Evolutionary conservation across 2,113 vertebrate genomes (phyloP).

Genomic region (Marmota flaviventris): DNA sequence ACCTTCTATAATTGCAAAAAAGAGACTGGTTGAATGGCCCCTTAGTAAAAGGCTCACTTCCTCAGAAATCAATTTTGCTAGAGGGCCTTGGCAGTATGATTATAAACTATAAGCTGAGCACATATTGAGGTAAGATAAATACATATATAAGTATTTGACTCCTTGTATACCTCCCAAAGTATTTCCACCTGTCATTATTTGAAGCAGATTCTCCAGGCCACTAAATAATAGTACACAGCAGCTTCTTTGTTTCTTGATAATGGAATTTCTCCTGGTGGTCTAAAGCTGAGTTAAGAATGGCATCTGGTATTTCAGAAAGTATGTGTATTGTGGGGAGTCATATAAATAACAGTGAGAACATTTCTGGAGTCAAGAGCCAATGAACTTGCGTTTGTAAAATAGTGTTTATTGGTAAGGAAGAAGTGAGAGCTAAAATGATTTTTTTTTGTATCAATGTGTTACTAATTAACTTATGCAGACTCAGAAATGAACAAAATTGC

Average conservation of each 20-base stretch:
- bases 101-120: not conserved
- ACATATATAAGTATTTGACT: not conserved
- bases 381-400: not conserved
- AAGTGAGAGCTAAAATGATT: not conserved
- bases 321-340: not conserved
- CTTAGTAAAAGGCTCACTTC: not conserved
- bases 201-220: not conserved
- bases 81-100: not conserved
- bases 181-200: conserved; percentile 18
- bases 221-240: not conserved
- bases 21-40: not conserved
- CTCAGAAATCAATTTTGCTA: conserved; percentile 4
- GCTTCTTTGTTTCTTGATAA: not conserved
- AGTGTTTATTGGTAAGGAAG: not conserved
- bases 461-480: not conserved
- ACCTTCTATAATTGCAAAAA: not conserved
- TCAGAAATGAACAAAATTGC: not conserved
- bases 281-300: not conserved
- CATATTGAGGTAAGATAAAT: not conserved
- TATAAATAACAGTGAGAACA: not conserved
- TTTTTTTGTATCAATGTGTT: not conserved
- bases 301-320: not conserved
- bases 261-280: conserved; percentile 1
- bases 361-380: not conserved
- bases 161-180: not conserved